These are phyloP conservation scores for Cosmia trapezina DNA, from an alignment of 2,888 invertebrate genomes.

Conservation along the genomic window DNA sequence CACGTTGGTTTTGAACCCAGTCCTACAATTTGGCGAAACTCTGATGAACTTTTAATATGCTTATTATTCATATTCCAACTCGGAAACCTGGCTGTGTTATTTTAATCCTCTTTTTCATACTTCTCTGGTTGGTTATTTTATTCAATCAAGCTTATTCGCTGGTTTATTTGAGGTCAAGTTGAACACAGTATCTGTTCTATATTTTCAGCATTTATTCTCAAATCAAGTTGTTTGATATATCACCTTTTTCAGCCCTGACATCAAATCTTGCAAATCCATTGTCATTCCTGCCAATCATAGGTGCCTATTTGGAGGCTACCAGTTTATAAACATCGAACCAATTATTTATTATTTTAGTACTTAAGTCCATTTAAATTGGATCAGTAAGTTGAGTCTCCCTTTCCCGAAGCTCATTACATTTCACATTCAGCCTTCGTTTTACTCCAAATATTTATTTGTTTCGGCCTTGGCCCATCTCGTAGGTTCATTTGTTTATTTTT, in stretches of 20 bases:
- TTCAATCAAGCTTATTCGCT: conserved; percentile 1
- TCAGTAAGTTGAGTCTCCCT: conserved; percentile 10
- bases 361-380: conserved; percentile 20
- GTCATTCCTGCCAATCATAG: background rate
- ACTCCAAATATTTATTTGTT: conserved; percentile 58
- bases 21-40: conserved; percentile 26
- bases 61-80: conserved; percentile 22
- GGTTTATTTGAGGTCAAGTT: background rate
- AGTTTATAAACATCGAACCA: background rate
- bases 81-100: conserved; percentile 7
- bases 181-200: conserved; percentile 2
- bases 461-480: conserved; percentile 61
- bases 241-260: background rate
- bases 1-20: conserved; percentile 27
- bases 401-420: conserved; percentile 36
- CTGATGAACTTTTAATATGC: conserved; percentile 32
- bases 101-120: conserved; percentile 15
- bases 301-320: background rate
- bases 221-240: too few species aligned
- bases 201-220: background rate
- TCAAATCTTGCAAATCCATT: background rate
- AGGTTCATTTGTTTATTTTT: conserved; percentile 52
- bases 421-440: conserved; percentile 34
- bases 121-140: background rate
- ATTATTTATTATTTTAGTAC: conserved; percentile 3